phyloP scores from a whole-genome alignment of 2,888 invertebrate genomes.

The Cataglyphis rosenhaueri region DNA sequence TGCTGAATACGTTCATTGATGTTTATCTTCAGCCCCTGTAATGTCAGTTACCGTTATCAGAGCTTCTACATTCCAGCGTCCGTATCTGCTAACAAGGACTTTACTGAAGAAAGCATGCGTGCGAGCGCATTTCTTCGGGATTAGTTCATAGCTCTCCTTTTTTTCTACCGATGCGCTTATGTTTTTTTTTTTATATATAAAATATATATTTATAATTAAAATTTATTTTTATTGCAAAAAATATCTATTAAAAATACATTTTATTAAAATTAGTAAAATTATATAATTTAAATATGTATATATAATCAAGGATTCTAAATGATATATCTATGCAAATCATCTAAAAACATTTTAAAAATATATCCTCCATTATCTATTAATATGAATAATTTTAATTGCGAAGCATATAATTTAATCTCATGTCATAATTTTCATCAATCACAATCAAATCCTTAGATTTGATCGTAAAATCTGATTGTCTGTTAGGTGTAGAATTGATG shows the following conservation, averaged over 20 bases:
- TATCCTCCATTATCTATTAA: not conserved
- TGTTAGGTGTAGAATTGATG: conserved; percentile 13
- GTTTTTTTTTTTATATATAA: not conserved
- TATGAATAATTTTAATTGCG: not conserved
- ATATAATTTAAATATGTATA: not conserved
- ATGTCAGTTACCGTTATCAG: conserved; percentile 20
- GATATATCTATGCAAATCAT: not conserved
- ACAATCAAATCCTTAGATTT: not conserved
- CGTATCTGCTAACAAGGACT: conserved; percentile 35
- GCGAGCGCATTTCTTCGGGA: conserved; percentile 33
- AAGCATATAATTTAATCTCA: not conserved
- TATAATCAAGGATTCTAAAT: not conserved
- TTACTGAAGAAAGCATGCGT: conserved; percentile 39
- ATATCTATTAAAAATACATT: not conserved
- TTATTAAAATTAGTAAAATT: not conserved
- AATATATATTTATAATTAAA: not conserved
- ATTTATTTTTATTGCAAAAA: not conserved
- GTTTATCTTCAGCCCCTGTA: conserved; percentile 30
- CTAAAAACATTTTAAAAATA: not conserved
- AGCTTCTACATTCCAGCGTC: conserved; percentile 44
- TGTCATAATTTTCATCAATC: not conserved
- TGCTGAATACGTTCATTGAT: conserved; percentile 47
- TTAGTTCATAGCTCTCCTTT: conserved; percentile 18
- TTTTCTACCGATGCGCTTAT: not conserved
- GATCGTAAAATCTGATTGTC: conserved; percentile 18